Conservation (phyloP, 2,113 vertebrate species). For the Protobothrops mucrosquamatus region DNA sequence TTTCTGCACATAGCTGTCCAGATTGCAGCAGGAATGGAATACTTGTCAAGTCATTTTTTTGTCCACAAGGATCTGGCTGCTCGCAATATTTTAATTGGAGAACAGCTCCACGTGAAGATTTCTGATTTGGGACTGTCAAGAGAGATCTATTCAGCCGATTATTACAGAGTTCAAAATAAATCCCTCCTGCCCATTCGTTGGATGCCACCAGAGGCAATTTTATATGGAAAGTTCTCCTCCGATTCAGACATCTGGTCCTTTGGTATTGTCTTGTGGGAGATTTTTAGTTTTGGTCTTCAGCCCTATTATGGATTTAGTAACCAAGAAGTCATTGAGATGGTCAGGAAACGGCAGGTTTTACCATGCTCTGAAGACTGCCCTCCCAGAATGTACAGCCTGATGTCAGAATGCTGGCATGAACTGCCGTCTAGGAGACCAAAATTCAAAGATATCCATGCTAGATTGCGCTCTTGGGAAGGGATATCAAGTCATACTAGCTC, state of each 20-base stretch:
- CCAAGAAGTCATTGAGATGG: conserved; percentile 98
- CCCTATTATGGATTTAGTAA: conserved; percentile 97
- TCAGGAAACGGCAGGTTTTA: conserved; percentile 90
- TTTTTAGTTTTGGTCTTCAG: conserved; percentile 97
- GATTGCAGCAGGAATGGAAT: conserved; percentile 96
- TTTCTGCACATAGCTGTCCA: conserved; percentile 93
- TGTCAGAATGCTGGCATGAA: conserved; percentile 98
- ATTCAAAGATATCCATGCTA: conserved; percentile 90
- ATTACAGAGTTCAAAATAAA: conserved; percentile 90
- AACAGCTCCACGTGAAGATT: conserved; percentile 95
- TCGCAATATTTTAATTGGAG: conserved; percentile 92
- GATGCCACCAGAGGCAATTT: conserved; percentile 94
- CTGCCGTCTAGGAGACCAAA: conserved; percentile 86
- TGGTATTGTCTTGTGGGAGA: conserved; percentile 95
- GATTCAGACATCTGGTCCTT: conserved; percentile 98
- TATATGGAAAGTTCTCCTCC: conserved; percentile 93
- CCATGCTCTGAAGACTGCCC: conserved; percentile 97
- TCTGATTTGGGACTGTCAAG: conserved; percentile 95
- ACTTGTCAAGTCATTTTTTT: conserved; percentile 89
- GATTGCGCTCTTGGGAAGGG: conserved; percentile 95
- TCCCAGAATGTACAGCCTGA: conserved; percentile 89
- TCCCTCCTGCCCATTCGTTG: conserved; percentile 92
- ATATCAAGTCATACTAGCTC: conserved; percentile 95
- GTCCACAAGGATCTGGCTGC: conserved; percentile 95
- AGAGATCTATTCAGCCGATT: conserved; percentile 93